Percentiles rank a stretch among this genome's conserved stretches.
Evolutionary conservation across 1,140 invertebrate genomes (phyloP).

Genomic region (Lordiphosa collinella): DNA sequence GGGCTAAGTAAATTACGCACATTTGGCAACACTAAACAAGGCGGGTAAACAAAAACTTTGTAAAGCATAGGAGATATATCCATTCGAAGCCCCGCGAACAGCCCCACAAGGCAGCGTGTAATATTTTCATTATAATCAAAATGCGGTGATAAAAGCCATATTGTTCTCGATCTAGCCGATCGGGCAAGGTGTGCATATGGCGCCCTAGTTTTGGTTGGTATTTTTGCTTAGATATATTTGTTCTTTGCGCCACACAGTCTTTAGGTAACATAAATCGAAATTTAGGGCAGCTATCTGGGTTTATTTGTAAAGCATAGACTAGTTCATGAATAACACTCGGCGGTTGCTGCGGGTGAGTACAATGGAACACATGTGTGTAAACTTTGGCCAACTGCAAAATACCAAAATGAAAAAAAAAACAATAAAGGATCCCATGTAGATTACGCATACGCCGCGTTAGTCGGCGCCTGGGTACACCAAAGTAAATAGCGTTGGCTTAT

Average conservation of each 20-base stretch:
- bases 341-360: neutral
- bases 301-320: constrained; percentile 67
- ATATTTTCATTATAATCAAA: constrained; percentile 74
- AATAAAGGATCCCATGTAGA: constrained; percentile 14
- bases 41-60: constrained; percentile 54
- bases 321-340: constrained; percentile 36
- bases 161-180: constrained; percentile 44
- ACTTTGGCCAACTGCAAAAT: constrained; percentile 39
- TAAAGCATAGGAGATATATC: constrained; percentile 29
- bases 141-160: constrained; percentile 67
- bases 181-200: constrained; percentile 64
- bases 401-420: constrained; percentile 3
- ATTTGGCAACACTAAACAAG: constrained; percentile 56
- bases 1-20: constrained; percentile 70
- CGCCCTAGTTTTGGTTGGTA: constrained; percentile 50
- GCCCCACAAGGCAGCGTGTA: constrained; percentile 51
- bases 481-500: constrained; percentile 34
- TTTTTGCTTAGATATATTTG: constrained; percentile 38
- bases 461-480: constrained; percentile 17
- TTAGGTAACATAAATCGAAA: constrained; percentile 23
- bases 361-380: constrained; percentile 69
- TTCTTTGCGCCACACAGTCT: neutral
- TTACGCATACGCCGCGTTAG: constrained; percentile 57
- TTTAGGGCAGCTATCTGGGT: constrained; percentile 67
- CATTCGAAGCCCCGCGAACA: constrained; percentile 22